Percentiles rank a stretch among this genome's conserved stretches.
phyloP scores from a whole-genome alignment of 2,888 invertebrate species.

The Agrochola litura region DNA sequence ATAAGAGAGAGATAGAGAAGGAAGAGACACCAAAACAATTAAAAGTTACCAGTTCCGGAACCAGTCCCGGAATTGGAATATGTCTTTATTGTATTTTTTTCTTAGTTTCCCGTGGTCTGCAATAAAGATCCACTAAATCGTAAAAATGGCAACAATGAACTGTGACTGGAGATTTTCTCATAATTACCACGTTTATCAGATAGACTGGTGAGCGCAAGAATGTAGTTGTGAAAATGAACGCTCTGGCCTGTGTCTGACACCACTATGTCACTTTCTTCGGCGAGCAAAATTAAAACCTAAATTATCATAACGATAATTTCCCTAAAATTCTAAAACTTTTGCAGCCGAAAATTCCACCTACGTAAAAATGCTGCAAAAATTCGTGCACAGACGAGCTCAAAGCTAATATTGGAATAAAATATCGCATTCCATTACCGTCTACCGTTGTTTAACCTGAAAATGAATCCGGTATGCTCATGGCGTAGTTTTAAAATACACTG shows the following conservation, averaged over 20 bases:
- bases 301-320: not conserved
- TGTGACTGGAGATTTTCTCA: not conserved
- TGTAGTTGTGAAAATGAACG: not conserved
- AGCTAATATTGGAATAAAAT: constrained; percentile 48
- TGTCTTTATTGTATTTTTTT: too few relatives aligned
- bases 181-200: not conserved
- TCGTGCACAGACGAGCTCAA: not conserved
- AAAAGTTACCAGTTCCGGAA: too few relatives aligned
- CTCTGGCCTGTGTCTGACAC: not conserved
- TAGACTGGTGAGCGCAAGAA: not conserved
- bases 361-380: not conserved
- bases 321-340: not conserved
- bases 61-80: too few relatives aligned
- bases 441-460: constrained; percentile 47
- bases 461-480: constrained; percentile 26
- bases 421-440: constrained; percentile 39
- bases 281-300: not conserved
- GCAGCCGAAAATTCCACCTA: not conserved
- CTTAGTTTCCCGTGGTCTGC: too few relatives aligned
- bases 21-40: too few relatives aligned
- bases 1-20: too few relatives aligned
- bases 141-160: not conserved
- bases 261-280: not conserved
- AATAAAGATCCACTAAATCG: not conserved
- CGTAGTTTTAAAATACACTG: constrained; percentile 34